Percentiles rank a stretch among this genome's conserved stretches.
Evolutionary conservation across 30 jellyfish, hydroid and myxozoan species (phyloP).

Genomic region (Chrysaora quinquecirrha): DNA sequence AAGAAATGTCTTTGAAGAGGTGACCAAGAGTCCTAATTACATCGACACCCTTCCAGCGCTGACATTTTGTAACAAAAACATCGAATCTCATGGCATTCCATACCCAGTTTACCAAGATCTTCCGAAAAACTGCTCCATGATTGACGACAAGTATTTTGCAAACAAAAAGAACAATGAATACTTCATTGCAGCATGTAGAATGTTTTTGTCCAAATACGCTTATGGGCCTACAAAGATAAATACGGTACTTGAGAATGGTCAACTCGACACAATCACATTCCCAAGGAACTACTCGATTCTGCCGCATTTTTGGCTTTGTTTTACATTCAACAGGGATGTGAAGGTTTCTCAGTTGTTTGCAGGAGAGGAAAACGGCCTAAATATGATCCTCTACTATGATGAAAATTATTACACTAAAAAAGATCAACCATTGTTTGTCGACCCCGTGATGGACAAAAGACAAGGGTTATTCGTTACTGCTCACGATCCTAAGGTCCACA

Average conservation of each 20-base stretch:
- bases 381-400: conserved; percentile 7
- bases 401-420: background rate
- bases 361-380: conserved; percentile 8
- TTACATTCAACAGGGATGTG: conserved; percentile 17
- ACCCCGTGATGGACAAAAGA: background rate
- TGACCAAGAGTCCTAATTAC: background rate
- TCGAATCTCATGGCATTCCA: background rate
- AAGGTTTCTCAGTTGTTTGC: background rate
- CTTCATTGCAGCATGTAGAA: conserved; percentile 5
- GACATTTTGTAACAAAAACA: conserved; percentile 21
- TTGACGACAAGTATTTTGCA: background rate
- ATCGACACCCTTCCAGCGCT: conserved; percentile 7
- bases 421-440: background rate
- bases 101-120: conserved; percentile 25
- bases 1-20: background rate
- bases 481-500: conserved; percentile 28
- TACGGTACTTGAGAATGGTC: background rate
- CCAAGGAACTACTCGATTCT: conserved; percentile 26
- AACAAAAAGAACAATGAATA: background rate
- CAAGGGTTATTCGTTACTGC: conserved; percentile 12
- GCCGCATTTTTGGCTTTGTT: conserved; percentile 28
- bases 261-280: background rate
- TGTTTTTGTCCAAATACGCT: conserved; percentile 1
- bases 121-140: conserved; percentile 36
- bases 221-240: background rate